Evolutionary conservation across 1,140 invertebrate species (phyloP).

Genomic region (Thalassaphorura encarpata): DNA sequence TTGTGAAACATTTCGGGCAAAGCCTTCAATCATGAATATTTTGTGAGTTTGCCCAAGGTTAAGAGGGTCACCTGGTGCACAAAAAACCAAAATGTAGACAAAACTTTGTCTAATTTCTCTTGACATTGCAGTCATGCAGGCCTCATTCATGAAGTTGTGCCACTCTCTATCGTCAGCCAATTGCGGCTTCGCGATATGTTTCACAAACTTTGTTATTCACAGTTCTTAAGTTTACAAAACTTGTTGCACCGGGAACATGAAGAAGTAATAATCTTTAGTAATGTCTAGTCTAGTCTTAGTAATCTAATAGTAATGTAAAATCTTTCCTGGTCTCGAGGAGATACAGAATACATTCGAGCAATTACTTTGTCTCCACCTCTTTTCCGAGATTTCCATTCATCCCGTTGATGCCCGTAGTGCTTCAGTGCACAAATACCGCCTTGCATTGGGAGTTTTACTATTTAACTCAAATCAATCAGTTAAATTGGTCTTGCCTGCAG

Average conservation of each 20-base stretch:
- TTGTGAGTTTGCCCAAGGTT: background rate
- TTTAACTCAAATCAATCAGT: background rate
- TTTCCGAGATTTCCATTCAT: background rate
- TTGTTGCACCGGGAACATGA: conserved; percentile 30
- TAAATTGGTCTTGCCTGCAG: background rate
- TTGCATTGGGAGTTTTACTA: background rate
- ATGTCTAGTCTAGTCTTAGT: too few relatives aligned
- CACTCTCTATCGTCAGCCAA: conserved; percentile 25
- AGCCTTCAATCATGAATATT: background rate
- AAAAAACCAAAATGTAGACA: conserved; percentile 28
- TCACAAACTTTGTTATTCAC: conserved; percentile 22
- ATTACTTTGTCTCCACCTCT: background rate
- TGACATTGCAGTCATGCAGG: conserved; percentile 2
- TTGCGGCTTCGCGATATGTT: conserved; percentile 28
- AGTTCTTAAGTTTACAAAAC: conserved; percentile 26
- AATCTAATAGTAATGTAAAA: too few relatives aligned
- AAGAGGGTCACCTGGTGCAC: conserved; percentile 17
- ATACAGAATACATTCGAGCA: background rate
- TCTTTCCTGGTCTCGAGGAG: conserved; percentile 2
- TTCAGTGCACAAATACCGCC: conserved; percentile 28
- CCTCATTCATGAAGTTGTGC: conserved; percentile 21
- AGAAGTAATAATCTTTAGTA: conserved; percentile 32
- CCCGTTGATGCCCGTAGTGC: conserved; percentile 12
- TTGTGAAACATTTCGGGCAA: background rate
- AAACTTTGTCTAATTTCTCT: conserved; percentile 29